A percentile compares a stretch with the other conserved stretches of the same genome.
Evolutionary conservation across 2,113 vertebrate species (phyloP).

Genomic region (Peucedramus taeniatus): DNA sequence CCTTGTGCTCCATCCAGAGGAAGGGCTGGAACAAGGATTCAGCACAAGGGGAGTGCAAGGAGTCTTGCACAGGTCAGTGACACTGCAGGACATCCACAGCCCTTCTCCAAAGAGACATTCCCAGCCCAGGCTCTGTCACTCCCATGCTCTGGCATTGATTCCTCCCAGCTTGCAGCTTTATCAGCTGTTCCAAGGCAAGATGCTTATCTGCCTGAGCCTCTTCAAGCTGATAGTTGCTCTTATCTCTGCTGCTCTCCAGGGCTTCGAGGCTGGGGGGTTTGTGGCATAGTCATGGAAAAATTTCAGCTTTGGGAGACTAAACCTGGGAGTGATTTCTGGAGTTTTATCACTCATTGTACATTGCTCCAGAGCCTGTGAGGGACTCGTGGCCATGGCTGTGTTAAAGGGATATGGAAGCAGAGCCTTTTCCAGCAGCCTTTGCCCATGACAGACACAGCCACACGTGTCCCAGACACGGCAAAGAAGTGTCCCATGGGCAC

Average conservation of each 20-base stretch:
- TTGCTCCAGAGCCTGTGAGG: background rate
- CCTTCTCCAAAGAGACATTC: background rate
- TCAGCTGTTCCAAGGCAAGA: background rate
- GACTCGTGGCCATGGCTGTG: background rate
- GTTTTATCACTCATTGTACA: background rate
- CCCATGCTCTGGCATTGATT: background rate
- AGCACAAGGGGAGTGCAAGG: accelerated
- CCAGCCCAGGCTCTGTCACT: background rate
- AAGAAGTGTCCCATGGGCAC: background rate
- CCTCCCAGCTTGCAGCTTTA: background rate
- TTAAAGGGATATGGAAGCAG: background rate
- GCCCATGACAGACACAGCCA: background rate
- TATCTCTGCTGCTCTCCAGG: background rate
- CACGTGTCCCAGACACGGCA: accelerated
- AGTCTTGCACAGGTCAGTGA: background rate
- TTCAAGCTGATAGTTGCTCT: constrained; percentile 2
- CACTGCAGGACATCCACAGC: background rate
- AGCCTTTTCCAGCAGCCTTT: background rate
- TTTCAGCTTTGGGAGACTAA: background rate
- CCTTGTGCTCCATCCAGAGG: background rate
- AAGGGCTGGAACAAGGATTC: background rate
- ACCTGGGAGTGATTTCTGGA: background rate
- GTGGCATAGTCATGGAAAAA: background rate
- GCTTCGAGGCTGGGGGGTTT: background rate
- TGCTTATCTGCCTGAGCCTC: constrained; percentile 9